Evolutionary conservation across 2,113 vertebrate genomes (phyloP), one percentile per base, ranked within the genome.

Genomic region (Sisor rabdophorus): DNA sequence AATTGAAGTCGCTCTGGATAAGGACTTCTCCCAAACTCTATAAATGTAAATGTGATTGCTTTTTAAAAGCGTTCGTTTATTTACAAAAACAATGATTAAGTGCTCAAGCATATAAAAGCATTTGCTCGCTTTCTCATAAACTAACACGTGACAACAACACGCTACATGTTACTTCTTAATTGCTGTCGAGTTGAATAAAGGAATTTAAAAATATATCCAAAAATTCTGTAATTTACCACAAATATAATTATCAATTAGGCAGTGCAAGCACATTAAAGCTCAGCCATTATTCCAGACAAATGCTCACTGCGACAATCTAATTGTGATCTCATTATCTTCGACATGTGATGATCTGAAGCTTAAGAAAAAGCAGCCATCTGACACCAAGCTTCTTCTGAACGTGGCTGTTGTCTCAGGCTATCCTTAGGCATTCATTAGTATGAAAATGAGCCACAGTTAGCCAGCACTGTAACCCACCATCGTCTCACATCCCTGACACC

Each of bases 371-470:
- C 77, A 40, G 48, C 26, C 50, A 77, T 68, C 59, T 68, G 48
- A 67, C 74, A 76, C 71, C n/a, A 32, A 40, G 68, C 76, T 71
- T 58, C 64, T 36, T 82, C 40, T 20, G 30, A 65, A 60, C 40
- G 73, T 70, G 60, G 55, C 69, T 73, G 81, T 73, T 69, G 77
- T 72, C 55, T 58, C 70, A 76, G 77, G 68, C 76, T 73, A 79
- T n/a, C 58, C 63, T 53, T 61, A 53, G 73, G 47, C 10, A 36
- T 76, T 81, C 71, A 84, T 84, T 84, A 81, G 76, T 72, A 81
- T 81, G 79, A 84, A 81, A 84, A 81, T 79, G 58, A 81, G 70
- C 32, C 64, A 47, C 79, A 70, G 54, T 74, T 61, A 79, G 79
- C 63, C 28, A 68, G 69, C 12, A 22, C n/a, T 44, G 54, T 71